Evolutionary conservation across 2,113 vertebrate genomes (phyloP).

Genomic region (Aviceda subcristata): DNA sequence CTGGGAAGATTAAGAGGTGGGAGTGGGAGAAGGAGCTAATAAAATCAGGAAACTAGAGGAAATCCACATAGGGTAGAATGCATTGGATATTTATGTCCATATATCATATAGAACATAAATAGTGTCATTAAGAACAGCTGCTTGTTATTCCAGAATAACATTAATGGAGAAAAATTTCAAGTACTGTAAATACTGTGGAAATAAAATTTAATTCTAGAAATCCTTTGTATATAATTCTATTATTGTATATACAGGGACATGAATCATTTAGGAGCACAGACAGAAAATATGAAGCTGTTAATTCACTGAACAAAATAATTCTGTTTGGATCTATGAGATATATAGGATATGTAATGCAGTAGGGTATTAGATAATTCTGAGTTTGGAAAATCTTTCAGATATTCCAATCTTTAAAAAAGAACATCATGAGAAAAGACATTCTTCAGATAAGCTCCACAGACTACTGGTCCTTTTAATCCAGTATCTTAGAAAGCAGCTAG

Average conservation of each 20-base stretch:
- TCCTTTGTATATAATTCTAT: not conserved
- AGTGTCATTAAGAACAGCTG: not conserved
- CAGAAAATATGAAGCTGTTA: not conserved
- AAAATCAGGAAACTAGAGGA: not conserved
- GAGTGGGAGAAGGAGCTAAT: not conserved
- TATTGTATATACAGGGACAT: not conserved
- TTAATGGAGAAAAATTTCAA: not conserved
- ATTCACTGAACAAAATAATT: not conserved
- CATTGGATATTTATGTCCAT: not conserved
- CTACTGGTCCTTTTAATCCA: not conserved
- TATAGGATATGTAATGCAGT: not conserved
- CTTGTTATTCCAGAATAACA: not conserved
- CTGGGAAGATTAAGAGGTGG: not conserved
- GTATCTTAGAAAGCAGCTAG: not conserved
- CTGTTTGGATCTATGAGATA: not conserved
- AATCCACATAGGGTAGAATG: not conserved
- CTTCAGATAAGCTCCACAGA: not conserved
- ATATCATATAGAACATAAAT: not conserved
- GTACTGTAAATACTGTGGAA: not conserved
- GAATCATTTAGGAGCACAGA: not conserved
- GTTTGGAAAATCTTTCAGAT: not conserved
- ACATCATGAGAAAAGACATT: not conserved
- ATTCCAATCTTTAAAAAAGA: not conserved
- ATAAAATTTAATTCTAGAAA: not conserved
- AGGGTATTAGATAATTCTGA: not conserved